These are phyloP conservation scores for Teleopsis dalmanni DNA, from an alignment of 1,140 invertebrate genomes.

Conservation along the genomic window DNA sequence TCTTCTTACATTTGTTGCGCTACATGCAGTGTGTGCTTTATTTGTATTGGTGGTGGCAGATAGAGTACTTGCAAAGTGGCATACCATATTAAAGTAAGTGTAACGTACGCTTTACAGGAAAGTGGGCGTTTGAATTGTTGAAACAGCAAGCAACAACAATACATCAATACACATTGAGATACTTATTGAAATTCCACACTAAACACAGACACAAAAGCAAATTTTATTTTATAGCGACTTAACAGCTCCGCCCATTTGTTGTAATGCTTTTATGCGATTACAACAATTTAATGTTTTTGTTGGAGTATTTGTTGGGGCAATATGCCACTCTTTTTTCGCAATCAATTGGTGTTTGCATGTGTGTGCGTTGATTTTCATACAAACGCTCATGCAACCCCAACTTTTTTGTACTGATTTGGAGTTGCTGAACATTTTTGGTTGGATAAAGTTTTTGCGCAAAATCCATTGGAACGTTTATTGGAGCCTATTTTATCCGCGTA, in stretches of 20 bases:
- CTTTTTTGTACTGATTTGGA: not conserved
- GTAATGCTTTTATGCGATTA: no score
- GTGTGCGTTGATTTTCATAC: no score
- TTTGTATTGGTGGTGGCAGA: constrained; percentile 22
- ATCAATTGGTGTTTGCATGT: no score
- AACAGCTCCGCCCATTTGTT: constrained; percentile 41
- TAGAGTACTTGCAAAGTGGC: not conserved
- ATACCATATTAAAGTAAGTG: not conserved
- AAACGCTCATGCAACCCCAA: not conserved
- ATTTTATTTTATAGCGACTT: no score
- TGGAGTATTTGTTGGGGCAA: no score
- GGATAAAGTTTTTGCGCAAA: constrained; percentile 6
- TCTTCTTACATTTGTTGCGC: not conserved
- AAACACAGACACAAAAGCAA: not conserved
- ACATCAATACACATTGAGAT: no score
- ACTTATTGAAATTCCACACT: no score
- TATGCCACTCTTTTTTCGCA: no score
- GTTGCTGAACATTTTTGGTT: constrained; percentile 3
- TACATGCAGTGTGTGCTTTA: not conserved
- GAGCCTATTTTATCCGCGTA: not conserved
- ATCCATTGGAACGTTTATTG: not conserved
- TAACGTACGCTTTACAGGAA: no score
- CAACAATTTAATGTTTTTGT: no score
- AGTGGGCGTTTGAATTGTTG: constrained; percentile 42
- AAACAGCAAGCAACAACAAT: constrained; percentile 1